Conservation (phyloP, 2,888 invertebrate genomes). For the Copidosoma aretas region DNA sequence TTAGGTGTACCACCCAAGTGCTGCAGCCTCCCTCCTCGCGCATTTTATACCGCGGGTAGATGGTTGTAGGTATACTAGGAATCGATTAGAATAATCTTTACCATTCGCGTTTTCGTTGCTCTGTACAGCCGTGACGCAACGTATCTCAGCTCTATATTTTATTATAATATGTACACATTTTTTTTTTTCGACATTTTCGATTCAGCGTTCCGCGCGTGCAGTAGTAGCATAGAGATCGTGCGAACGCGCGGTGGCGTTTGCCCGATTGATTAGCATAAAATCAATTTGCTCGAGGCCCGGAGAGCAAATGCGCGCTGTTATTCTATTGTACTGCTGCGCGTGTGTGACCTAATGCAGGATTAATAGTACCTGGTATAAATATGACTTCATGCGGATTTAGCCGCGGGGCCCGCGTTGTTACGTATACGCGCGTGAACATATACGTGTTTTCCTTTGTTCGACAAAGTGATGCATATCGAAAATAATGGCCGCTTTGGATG, state of each 20-base stretch:
- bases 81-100: slow-evolving; percentile 26
- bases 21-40: slow-evolving; percentile 3
- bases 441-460: neutral
- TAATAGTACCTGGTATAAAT: slow-evolving; percentile 15
- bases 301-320: neutral
- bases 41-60: slow-evolving; percentile 9
- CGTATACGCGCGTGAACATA: neutral
- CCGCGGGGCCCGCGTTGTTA: neutral
- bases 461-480: neutral
- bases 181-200: neutral
- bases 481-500: neutral
- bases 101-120: slow-evolving; percentile 1
- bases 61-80: neutral
- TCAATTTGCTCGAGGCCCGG: slow-evolving; percentile 3
- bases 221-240: neutral
- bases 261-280: slow-evolving; percentile 13
- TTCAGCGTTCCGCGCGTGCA: neutral
- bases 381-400: slow-evolving; percentile 17
- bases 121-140: neutral
- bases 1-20: neutral
- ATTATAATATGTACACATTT: neutral
- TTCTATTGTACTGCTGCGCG: no score
- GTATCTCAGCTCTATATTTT: neutral
- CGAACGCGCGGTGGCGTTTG: no score
- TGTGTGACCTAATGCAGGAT: slow-evolving; percentile 15